phyloP scores from a whole-genome alignment of 2,113 vertebrate species.

The Motacilla alba region DNA sequence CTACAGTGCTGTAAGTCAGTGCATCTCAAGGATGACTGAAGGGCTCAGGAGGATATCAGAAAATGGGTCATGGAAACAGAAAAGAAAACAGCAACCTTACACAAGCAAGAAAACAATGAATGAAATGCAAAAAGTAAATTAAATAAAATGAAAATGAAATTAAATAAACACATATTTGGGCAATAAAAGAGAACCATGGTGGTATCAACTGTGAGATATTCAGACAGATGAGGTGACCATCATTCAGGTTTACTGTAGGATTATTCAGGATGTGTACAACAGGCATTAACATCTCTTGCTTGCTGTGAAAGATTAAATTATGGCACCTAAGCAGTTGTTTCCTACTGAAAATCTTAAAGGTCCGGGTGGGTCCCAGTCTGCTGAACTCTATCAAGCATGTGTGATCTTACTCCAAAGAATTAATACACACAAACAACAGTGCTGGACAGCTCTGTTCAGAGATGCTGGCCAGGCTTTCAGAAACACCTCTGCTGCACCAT shows the following conservation, averaged over 20 bases:
- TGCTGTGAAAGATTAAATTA: background rate
- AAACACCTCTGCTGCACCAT: background rate
- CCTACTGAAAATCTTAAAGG: background rate
- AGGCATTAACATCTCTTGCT: background rate
- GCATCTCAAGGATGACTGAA: background rate
- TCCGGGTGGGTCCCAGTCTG: background rate
- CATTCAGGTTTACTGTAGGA: background rate
- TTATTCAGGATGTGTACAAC: background rate
- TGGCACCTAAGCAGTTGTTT: background rate
- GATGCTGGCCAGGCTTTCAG: background rate
- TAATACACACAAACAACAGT: rapidly evolving
- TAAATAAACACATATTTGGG: background rate
- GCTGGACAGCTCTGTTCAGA: background rate
- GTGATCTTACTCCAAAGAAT: background rate
- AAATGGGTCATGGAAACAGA: background rate
- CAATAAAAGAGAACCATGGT: background rate
- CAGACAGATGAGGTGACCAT: rapidly evolving
- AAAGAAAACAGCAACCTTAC: background rate
- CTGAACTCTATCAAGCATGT: rapidly evolving
- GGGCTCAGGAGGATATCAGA: background rate
- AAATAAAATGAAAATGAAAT: background rate
- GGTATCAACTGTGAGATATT: background rate
- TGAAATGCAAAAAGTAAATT: background rate
- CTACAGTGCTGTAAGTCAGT: background rate
- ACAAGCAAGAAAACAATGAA: background rate